Evolutionary conservation across 2,888 invertebrate species (phyloP).

Genomic region (Coecobrya sp.): DNA sequence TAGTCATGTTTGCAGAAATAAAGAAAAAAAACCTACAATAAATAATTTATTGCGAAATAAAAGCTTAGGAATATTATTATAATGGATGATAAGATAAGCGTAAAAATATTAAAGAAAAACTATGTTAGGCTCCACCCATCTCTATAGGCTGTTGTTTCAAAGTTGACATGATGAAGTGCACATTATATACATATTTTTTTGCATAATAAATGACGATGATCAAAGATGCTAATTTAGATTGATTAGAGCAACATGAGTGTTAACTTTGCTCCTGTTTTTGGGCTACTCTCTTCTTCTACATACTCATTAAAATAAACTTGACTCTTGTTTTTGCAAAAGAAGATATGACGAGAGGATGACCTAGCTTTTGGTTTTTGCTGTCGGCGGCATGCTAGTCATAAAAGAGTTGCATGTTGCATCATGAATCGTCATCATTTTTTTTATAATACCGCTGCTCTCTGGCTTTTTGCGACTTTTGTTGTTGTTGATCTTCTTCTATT

Average conservation of each 20-base stretch:
- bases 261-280: conserved; percentile 35
- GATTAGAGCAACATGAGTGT: conserved; percentile 48
- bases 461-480: not conserved
- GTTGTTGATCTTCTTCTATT: not conserved
- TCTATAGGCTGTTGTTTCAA: no score
- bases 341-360: no score
- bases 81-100: no score
- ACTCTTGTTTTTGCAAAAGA: conserved; percentile 7
- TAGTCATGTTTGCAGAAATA: not conserved
- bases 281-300: not conserved
- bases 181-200: no score
- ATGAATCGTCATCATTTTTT: not conserved
- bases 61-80: not conserved
- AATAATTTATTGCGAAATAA: conserved; percentile 7
- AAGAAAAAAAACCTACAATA: not conserved
- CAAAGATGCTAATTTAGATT: conserved; percentile 68
- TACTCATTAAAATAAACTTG: not conserved
- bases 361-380: conserved; percentile 11
- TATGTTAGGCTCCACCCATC: no score
- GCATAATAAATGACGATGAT: conserved; percentile 31
- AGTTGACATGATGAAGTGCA: not conserved
- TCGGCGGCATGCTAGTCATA: not conserved
- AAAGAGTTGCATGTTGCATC: conserved; percentile 41
- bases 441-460: conserved; percentile 19
- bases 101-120: no score